Evolutionary conservation across 1,140 invertebrate species (phyloP).

Genomic region (Octopus sinensis): DNA sequence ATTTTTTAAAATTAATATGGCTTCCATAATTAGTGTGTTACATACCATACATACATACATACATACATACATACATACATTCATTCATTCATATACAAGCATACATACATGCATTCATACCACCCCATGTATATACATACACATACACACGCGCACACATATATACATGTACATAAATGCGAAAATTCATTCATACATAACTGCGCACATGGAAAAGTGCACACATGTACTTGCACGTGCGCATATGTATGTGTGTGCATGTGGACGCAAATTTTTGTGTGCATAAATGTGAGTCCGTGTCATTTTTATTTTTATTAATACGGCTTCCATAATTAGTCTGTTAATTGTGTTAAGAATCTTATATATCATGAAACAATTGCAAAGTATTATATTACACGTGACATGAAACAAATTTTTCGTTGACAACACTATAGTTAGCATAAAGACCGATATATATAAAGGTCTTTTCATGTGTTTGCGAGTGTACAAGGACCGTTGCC

Average conservation of each 20-base stretch:
- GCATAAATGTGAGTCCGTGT: slow-evolving; percentile 17
- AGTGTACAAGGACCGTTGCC: too few relatives aligned
- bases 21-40: too few relatives aligned
- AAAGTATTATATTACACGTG: too few relatives aligned
- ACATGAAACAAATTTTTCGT: too few relatives aligned
- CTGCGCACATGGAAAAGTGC: background rate
- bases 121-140: background rate
- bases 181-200: background rate
- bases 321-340: too few relatives aligned
- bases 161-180: background rate
- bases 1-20: too few relatives aligned
- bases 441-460: too few relatives aligned
- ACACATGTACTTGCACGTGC: background rate
- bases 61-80: background rate
- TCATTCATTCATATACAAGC: background rate
- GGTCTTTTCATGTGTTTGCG: too few relatives aligned
- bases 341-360: too few relatives aligned
- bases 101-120: background rate
- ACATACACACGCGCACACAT: background rate
- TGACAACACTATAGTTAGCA: too few relatives aligned
- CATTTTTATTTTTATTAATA: background rate
- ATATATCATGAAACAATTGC: too few relatives aligned
- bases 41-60: background rate
- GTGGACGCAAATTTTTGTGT: slow-evolving; percentile 6
- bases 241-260: slow-evolving; percentile 17